phyloP scores from a whole-genome alignment of 2,888 invertebrate genomes.

The Lasioglossum oenotherae region DNA sequence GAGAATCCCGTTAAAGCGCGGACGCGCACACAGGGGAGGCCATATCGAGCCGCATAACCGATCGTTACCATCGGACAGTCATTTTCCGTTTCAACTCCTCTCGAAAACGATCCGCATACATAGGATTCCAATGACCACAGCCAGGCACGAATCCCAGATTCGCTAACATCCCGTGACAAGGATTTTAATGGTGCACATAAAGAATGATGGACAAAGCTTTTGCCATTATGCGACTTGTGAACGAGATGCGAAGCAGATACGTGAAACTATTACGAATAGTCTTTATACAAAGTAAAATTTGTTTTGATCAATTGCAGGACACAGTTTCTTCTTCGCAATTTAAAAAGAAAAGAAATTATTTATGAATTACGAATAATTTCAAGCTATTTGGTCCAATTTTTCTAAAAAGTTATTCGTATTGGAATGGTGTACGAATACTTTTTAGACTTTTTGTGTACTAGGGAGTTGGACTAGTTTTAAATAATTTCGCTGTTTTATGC shows the following conservation, averaged over 20 bases:
- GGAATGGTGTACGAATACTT: no score
- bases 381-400: no score
- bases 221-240: not conserved
- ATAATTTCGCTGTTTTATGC: no score
- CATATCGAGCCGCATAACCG: conserved; percentile 12
- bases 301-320: no score
- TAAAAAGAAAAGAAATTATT: no score
- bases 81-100: conserved; percentile 8
- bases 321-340: no score
- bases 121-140: conserved; percentile 1
- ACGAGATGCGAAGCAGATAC: not conserved
- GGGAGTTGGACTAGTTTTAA: no score
- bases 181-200: conserved; percentile 22
- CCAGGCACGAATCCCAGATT: not conserved
- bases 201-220: not conserved
- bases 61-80: conserved; percentile 25
- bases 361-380: no score
- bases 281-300: no score
- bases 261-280: no score
- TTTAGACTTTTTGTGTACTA: no score
- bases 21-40: not conserved
- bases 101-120: conserved; percentile 13
- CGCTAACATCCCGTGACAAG: not conserved
- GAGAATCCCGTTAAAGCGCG: not conserved
- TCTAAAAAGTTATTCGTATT: no score